A percentile compares a stretch with the other conserved stretches of the same genome.
These are phyloP conservation scores for Euleptes europaea DNA, from an alignment of 2,113 vertebrate species.

Conservation along the genomic window DNA sequence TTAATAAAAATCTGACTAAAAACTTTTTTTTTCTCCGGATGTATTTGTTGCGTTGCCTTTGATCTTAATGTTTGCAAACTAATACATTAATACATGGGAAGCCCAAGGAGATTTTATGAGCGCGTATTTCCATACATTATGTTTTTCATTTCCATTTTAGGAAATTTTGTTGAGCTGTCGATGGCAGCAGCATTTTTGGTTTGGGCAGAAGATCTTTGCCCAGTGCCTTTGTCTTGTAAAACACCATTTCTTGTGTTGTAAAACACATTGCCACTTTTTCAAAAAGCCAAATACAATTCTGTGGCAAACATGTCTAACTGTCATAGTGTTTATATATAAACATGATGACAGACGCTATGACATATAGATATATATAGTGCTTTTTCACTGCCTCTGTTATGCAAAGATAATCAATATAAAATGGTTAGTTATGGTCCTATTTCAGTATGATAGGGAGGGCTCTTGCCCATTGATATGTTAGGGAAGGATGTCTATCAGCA, in stretches of 20 bases:
- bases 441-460: neutral
- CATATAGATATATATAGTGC: neutral
- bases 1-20: slow-evolving; percentile 95
- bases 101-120: slow-evolving; percentile 82
- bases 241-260: slow-evolving; percentile 59
- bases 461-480: neutral
- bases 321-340: slow-evolving; percentile 20
- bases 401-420: neutral
- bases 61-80: slow-evolving; percentile 88
- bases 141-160: slow-evolving; percentile 84
- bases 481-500: neutral
- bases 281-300: slow-evolving; percentile 50
- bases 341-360: too few species aligned
- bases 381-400: neutral
- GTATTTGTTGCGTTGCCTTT: slow-evolving; percentile 88
- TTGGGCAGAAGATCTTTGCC: slow-evolving; percentile 66
- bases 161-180: slow-evolving; percentile 76
- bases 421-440: neutral
- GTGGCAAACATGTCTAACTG: slow-evolving; percentile 29
- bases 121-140: slow-evolving; percentile 85
- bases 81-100: slow-evolving; percentile 86
- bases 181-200: slow-evolving; percentile 64
- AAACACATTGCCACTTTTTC: slow-evolving; percentile 50
- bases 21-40: slow-evolving; percentile 86
- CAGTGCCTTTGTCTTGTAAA: slow-evolving; percentile 54